These are phyloP conservation scores for Muntiacus muntjak DNA, from an alignment of 2,113 vertebrate genomes.

Conservation along the genomic window DNA sequence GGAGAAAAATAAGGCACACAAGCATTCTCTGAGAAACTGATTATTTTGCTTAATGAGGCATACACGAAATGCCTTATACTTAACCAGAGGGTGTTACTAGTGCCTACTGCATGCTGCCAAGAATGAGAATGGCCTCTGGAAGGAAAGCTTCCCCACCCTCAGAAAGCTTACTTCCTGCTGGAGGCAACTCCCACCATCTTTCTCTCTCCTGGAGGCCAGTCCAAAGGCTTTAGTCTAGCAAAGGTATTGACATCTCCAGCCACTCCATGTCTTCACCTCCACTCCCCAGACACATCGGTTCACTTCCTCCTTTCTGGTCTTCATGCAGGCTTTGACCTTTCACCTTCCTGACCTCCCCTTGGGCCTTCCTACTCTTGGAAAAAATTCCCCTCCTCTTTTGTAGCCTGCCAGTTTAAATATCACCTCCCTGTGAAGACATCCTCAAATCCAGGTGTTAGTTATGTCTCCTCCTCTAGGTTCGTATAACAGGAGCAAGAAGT, in stretches of 20 bases:
- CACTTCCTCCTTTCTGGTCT: neutral
- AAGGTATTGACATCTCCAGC: neutral
- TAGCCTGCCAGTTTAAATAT: neutral
- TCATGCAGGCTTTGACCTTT: neutral
- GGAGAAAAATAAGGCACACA: neutral
- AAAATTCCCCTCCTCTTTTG: neutral
- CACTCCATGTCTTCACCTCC: no score
- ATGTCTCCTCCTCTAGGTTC: neutral
- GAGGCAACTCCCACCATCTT: neutral
- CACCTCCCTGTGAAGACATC: neutral
- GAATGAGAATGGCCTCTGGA: neutral
- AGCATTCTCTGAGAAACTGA: conserved; percentile 27
- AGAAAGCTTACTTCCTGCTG: neutral
- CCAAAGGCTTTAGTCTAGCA: neutral
- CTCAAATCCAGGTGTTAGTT: neutral
- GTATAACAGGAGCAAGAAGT: neutral
- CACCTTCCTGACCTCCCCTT: neutral
- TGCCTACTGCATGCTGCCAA: neutral
- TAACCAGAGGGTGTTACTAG: neutral
- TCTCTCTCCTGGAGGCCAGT: neutral
- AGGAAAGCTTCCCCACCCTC: neutral
- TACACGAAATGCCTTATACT: neutral
- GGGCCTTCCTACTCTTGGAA: neutral
- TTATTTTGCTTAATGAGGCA: neutral
- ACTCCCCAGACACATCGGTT: accelerated